Base-by-base conservation (phyloP, 2,113 vertebrate species). In the Orientallactaga bullata region DNA sequence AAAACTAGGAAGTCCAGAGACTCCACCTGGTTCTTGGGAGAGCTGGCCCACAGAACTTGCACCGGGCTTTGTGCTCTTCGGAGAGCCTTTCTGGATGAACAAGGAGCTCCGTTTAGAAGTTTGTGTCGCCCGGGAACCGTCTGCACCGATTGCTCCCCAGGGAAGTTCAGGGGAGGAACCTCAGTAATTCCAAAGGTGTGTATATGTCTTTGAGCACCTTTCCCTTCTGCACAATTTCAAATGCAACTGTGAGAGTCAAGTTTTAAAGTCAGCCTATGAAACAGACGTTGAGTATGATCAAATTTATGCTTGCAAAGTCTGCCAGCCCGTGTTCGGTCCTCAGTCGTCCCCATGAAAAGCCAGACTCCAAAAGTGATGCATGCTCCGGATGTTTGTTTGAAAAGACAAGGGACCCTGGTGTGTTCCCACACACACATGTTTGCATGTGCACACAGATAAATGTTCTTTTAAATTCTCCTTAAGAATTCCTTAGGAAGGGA, bases 101-200 rank as follows among this genome's bases (percentile, higher is more conserved):
- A 60, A 72, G 47, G 60, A 91, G 51, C 18, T 84, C 58, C 60
- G 32, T 76, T 89, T 74, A 83, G n/a, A 89, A 88, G 80, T 94
- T 85, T 80, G 3, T 35, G 86, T 55, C 55, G 23, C 35, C 28
- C 73, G 17, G 42, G 71, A 61, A 60, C 7, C 1, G 21, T 58
- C 66, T 42, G 78, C 63, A 17, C 23, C n/a, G 32, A 42, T 42
- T 60, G 42, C 39, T 55, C 60, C 76, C 47, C 18, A 26, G 69
- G 58, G 60, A 21, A 65, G 61, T 35, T 32, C 68, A n/a, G 58
- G 47, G 7, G 85, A 73, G n/a, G 91, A 51, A 77, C 6, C 66
- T 79, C 65, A 15, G 60, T 73, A 77, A 13, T 16, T 55, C 55
- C 55, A 55, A 55, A 63, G 12, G 39, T 3, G 32, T 35, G 60